phyloP scores from a whole-genome alignment of 1,140 invertebrate species.

The Andrena cerasifolii region DNA sequence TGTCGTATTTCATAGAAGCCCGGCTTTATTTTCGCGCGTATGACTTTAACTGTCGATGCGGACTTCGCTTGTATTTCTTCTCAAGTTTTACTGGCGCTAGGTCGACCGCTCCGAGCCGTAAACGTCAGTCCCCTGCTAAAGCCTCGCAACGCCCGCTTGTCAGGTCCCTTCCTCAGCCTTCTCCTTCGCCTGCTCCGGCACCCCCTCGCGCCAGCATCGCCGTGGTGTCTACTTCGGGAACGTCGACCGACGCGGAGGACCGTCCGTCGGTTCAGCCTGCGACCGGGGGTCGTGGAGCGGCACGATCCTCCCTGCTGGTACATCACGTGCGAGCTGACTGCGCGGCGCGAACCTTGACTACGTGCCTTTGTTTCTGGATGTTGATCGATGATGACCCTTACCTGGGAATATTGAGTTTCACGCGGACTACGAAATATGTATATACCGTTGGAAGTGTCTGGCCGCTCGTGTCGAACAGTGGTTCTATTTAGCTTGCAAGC shows the following conservation, averaged over 20 bases:
- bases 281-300: neutral
- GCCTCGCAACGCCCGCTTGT: conserved; percentile 45
- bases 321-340: too few relatives aligned
- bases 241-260: neutral
- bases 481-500: too few relatives aligned
- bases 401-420: too few relatives aligned
- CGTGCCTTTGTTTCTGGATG: too few relatives aligned
- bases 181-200: conserved; percentile 16
- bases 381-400: too few relatives aligned
- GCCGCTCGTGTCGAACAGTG: too few relatives aligned
- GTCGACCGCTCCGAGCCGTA: conserved; percentile 70
- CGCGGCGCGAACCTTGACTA: too few relatives aligned
- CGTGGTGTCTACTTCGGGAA: neutral
- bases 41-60: conserved; percentile 79
- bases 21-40: conserved; percentile 77
- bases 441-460: too few relatives aligned
- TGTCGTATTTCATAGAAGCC: conserved; percentile 76
- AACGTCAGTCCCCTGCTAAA: conserved; percentile 72
- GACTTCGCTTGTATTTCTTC: conserved; percentile 76
- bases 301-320: too few relatives aligned
- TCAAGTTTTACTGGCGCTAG: conserved; percentile 77
- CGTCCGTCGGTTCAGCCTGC: neutral
- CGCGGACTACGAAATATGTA: too few relatives aligned
- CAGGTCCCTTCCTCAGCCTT: conserved; percentile 56
- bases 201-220: neutral